phyloP scores from a whole-genome alignment of 2,113 vertebrate genomes.

The Ibidorhyncha struthersii region DNA sequence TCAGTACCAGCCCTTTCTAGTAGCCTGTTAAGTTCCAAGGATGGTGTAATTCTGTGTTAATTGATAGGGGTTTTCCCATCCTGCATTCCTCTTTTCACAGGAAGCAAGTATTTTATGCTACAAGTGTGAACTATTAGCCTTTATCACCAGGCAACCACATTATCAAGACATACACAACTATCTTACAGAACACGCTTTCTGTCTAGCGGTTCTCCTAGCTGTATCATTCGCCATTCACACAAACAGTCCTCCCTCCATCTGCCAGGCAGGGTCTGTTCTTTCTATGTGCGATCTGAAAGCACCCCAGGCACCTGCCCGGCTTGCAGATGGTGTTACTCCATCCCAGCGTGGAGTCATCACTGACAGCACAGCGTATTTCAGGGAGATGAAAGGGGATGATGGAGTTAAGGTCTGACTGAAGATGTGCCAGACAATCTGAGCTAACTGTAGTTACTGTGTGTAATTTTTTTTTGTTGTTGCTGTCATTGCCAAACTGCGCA shows the following conservation, averaged over 20 bases:
- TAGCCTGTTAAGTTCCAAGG: neutral
- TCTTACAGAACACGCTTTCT: neutral
- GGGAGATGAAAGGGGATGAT: neutral
- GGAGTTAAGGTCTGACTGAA: neutral
- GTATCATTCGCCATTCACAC: neutral
- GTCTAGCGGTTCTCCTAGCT: neutral
- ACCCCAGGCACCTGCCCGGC: slow-evolving; percentile 15
- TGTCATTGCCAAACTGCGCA: neutral
- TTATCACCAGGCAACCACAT: slow-evolving; percentile 15
- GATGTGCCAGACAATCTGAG: neutral
- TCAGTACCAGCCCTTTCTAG: neutral
- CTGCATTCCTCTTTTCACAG: neutral
- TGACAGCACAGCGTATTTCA: neutral
- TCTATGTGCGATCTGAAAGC: neutral
- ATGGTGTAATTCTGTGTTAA: neutral
- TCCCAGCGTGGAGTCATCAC: neutral
- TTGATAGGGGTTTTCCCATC: neutral
- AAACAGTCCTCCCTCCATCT: neutral
- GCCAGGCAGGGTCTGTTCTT: slow-evolving; percentile 1
- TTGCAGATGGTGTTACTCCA: slow-evolving; percentile 38
- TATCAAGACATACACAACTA: neutral
- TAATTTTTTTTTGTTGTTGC: neutral
- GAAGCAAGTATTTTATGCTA: neutral
- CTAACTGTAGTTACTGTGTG: neutral
- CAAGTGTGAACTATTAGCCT: neutral